A percentile compares a stretch with the other conserved stretches of the same genome.
Evolutionary conservation across 35 echinoderm and acorn worm genomes (phyloP).

Genomic region (Lytechinus variegatus): DNA sequence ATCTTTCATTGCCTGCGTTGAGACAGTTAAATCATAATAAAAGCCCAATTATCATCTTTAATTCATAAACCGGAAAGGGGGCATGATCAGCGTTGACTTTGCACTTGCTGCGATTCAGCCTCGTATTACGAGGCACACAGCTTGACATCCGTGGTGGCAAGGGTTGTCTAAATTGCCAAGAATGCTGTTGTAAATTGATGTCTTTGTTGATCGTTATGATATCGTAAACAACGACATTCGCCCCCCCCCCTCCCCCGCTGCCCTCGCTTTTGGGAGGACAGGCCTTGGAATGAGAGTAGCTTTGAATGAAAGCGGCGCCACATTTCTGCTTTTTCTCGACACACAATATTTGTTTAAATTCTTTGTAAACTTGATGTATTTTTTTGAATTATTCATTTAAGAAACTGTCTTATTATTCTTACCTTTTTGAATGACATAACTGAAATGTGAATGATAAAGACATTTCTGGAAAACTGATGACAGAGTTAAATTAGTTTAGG

Average conservation of each 20-base stretch:
- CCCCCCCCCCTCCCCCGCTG: too few species aligned
- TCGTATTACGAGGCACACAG: not conserved
- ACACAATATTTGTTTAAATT: too few species aligned
- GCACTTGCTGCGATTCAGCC: not conserved
- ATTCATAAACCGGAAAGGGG: constrained; percentile 42
- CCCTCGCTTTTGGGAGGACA: not conserved
- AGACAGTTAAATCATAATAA: constrained; percentile 2
- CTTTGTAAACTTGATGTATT: too few species aligned
- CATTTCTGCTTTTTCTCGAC: not conserved
- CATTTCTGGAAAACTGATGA: too few species aligned
- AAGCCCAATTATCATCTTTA: constrained; percentile 39
- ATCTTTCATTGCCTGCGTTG: not conserved
- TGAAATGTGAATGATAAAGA: too few species aligned
- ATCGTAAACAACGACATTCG: not conserved
- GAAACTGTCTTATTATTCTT: too few species aligned
- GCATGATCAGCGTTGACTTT: not conserved
- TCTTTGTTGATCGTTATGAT: not conserved
- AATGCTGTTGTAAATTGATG: not conserved
- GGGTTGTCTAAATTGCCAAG: not conserved
- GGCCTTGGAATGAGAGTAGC: not conserved
- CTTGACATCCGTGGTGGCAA: not conserved
- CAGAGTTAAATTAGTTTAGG: too few species aligned
- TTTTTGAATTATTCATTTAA: too few species aligned
- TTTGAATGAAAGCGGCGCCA: not conserved
- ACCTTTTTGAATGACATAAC: too few species aligned